These are phyloP conservation scores for Trichosurus vulpecula DNA, from an alignment of 2,797 vertebrate species.

Conservation along the genomic window DNA sequence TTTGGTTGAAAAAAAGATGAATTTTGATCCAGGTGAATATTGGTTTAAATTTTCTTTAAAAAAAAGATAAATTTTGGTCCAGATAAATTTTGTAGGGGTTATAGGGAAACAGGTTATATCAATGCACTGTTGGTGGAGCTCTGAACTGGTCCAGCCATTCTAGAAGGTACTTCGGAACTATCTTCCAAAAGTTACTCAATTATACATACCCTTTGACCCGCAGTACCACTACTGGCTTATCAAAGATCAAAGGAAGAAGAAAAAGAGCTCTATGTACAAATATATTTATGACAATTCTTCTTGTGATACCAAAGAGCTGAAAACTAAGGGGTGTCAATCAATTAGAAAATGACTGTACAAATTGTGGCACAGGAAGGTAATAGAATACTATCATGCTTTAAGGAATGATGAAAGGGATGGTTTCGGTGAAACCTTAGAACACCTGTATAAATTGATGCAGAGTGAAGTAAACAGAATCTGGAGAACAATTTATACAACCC, in stretches of 20 bases:
- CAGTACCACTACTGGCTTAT: neutral
- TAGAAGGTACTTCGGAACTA: neutral
- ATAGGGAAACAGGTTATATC: neutral
- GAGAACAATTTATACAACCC: neutral
- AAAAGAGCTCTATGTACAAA: neutral
- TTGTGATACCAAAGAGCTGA: neutral
- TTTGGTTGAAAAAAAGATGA: neutral
- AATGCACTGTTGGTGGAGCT: neutral
- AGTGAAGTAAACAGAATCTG: neutral
- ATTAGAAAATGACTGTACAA: neutral
- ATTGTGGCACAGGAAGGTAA: neutral
- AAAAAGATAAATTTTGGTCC: neutral
- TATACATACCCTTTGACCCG: neutral
- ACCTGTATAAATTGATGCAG: neutral
- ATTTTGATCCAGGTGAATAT: neutral
- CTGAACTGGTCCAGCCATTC: neutral
- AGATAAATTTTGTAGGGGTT: neutral
- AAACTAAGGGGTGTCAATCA: neutral
- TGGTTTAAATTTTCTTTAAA: neutral
- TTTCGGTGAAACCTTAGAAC: neutral
- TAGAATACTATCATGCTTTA: neutral
- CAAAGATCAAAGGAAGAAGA: neutral
- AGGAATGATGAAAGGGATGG: neutral
- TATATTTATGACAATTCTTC: neutral
- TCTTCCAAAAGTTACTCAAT: neutral